Evolutionary conservation across 1,140 invertebrate genomes (phyloP).

Genomic region (Andricus grossulariae): DNA sequence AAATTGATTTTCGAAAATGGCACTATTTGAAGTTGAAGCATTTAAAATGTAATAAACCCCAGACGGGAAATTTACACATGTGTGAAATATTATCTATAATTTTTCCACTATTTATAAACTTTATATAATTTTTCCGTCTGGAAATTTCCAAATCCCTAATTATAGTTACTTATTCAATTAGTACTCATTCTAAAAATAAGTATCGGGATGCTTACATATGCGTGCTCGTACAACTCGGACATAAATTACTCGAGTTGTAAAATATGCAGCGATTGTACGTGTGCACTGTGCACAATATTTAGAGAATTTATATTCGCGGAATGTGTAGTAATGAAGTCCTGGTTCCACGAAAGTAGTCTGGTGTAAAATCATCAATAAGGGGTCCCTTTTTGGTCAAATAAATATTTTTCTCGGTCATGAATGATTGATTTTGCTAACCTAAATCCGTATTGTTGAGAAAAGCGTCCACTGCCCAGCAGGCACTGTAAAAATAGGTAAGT

Average conservation of each 20-base stretch:
- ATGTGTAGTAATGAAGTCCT: neutral
- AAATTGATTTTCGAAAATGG: too few species aligned
- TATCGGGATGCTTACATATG: neutral
- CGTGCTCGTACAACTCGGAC: slow-evolving; percentile 10
- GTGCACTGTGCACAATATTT: slow-evolving; percentile 21
- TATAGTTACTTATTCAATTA: neutral
- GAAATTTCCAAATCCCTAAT: too few species aligned
- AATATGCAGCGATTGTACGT: slow-evolving; percentile 11
- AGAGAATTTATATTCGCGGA: neutral
- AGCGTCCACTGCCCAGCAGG: too few species aligned
- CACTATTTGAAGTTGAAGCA: too few species aligned
- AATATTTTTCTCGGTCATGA: too few species aligned
- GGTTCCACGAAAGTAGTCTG: neutral
- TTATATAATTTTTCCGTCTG: neutral
- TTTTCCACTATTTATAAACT: neutral
- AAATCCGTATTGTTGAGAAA: too few species aligned
- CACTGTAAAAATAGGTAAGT: too few species aligned
- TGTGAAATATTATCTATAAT: neutral
- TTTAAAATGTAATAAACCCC: too few species aligned
- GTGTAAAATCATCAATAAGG: too few species aligned
- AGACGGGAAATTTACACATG: too few species aligned
- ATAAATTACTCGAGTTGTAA: slow-evolving; percentile 24
- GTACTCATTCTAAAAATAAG: slow-evolving; percentile 21
- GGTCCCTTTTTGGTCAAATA: too few species aligned
- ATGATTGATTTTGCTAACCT: too few species aligned